phyloP scores from a whole-genome alignment of 1,140 invertebrate species.

The Lordiphosa clarofinis region DNA sequence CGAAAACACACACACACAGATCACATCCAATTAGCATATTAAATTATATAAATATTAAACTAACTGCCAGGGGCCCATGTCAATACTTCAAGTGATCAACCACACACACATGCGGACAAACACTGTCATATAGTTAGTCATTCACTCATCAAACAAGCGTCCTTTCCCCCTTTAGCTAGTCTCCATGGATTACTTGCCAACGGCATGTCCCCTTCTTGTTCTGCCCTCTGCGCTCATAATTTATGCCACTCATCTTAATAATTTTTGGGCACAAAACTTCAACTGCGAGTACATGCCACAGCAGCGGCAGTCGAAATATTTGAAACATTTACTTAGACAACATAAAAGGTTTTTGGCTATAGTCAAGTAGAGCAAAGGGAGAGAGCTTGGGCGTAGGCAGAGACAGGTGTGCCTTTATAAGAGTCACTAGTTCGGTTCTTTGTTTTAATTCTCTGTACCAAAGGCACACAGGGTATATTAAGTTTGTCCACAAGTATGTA shows the following conservation, averaged over 20 bases:
- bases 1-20: slow-evolving; percentile 40
- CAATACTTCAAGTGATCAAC: slow-evolving; percentile 75
- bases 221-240: slow-evolving; percentile 52
- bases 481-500: too few species aligned
- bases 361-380: slow-evolving; percentile 1
- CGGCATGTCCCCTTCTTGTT: slow-evolving; percentile 31
- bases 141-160: slow-evolving; percentile 64
- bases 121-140: slow-evolving; percentile 72
- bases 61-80: slow-evolving; percentile 64
- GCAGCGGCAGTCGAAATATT: slow-evolving; percentile 51
- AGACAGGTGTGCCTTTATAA: slow-evolving; percentile 27
- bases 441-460: too few species aligned
- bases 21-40: slow-evolving; percentile 79
- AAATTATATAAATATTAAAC: slow-evolving; percentile 79
- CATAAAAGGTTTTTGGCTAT: slow-evolving; percentile 34
- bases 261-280: slow-evolving; percentile 71
- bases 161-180: slow-evolving; percentile 17
- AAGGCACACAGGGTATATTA: too few species aligned
- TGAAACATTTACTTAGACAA: slow-evolving; percentile 71
- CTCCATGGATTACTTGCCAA: slow-evolving; percentile 62
- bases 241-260: slow-evolving; percentile 78
- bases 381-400: not conserved
- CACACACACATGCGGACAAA: slow-evolving; percentile 9
- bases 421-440: slow-evolving; percentile 30
- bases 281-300: slow-evolving; percentile 44